These are phyloP conservation scores for Trypoxylus dichotomus DNA, from an alignment of 1,140 invertebrate species.

Conservation along the genomic window DNA sequence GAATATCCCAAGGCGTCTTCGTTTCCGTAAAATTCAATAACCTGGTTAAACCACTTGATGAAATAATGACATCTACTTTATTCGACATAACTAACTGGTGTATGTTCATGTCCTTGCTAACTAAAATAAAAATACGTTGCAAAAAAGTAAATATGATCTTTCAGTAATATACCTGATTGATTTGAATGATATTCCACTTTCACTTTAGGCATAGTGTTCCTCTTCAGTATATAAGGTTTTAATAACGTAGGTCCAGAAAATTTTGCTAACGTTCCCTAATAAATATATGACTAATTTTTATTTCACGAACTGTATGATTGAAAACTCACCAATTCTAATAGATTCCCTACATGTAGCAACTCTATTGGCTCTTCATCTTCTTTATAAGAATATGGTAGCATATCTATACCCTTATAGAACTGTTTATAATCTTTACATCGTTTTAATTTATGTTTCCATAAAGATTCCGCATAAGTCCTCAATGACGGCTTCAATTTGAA, in stretches of 20 bases:
- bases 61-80: constrained; percentile 55
- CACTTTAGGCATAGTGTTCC: constrained; percentile 29
- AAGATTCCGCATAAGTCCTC: constrained; percentile 30
- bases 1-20: constrained; percentile 53
- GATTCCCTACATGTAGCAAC: constrained; percentile 34
- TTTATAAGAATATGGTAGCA: constrained; percentile 36
- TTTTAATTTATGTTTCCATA: constrained; percentile 38
- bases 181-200: constrained; percentile 32
- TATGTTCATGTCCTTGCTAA: constrained; percentile 54
- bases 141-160: background rate
- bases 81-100: constrained; percentile 47
- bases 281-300: background rate
- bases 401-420: constrained; percentile 38
- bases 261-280: constrained; percentile 41
- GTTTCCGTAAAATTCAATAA: constrained; percentile 51
- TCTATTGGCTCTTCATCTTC: constrained; percentile 40
- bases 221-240: constrained; percentile 32
- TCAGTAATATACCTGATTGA: constrained; percentile 35
- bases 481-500: constrained; percentile 29
- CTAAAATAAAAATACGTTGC: constrained; percentile 39
- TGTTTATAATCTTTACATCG: constrained; percentile 36
- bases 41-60: constrained; percentile 54
- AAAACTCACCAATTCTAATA: constrained; percentile 41
- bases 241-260: constrained; percentile 39
- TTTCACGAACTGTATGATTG: constrained; percentile 32